Base-by-base conservation (phyloP, 2,797 vertebrate species). In the Emydoidea blandingii region DNA sequence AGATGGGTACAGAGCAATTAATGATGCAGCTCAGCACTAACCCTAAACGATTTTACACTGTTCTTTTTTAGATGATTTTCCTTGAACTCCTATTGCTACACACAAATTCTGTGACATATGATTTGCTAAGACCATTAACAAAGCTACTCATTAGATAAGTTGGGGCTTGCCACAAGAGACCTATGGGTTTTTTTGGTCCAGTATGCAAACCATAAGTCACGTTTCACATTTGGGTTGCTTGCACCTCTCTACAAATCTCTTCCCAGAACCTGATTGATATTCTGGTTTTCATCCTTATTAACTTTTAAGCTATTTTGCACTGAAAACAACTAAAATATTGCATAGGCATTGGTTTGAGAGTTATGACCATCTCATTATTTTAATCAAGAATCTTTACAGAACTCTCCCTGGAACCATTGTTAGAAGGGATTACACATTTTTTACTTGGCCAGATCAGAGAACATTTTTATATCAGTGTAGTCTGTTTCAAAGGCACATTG, bases 391-490 rank as follows among this genome's bases (percentile, higher is more conserved):
- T 88, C 88, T 81, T 88, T 49, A 94, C 72, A 81, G 50, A 93
- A 94, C 57, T 87, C 50, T 90, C 86, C 12, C 76, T 83, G 54
- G 89, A 96, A 96, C 91, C 4, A 91, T 81, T 88, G 79, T 90
- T 95, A 90, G 88, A 83, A 97, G 88, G 89, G 37, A 93, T 95
- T 97, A 92, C 78, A 14, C 81, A 86, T 96, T 96, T 96, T 97
- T 89, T 87, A 95, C 65, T 97, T 97, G 94, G 96, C 91, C 97
- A 96, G 74, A 97, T 96, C 68, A 96, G 95, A 97, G 89, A 91
- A 89, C 90, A 95, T 96, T 98, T 98, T 97, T 96, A 19, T 96
- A 95, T 96, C 97, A 97, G n/a, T 97, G 97, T 97, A 98, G 95
- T 96, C 97, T 97, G 97, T 97, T 97, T 97, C 88, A 87, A 96